phyloP scores from a whole-genome alignment of 2,113 vertebrate species.

The Elanus axillaris region DNA sequence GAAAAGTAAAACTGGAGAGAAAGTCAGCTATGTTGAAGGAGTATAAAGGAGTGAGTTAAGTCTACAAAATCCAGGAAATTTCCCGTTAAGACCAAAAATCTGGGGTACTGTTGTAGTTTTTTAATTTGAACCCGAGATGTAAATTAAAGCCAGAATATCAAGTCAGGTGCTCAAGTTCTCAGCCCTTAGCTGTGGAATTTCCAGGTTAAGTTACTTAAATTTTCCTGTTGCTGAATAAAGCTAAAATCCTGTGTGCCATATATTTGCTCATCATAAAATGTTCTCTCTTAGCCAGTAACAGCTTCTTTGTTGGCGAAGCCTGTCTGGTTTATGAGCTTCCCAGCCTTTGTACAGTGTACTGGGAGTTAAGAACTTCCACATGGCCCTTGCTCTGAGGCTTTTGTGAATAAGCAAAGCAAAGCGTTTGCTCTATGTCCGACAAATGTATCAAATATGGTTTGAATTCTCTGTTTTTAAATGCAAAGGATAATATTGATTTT shows the following conservation, averaged over 20 bases:
- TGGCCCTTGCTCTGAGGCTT: conserved; percentile 31
- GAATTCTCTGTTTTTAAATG: conserved; percentile 39
- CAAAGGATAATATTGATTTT: conserved; percentile 62
- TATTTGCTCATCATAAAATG: conserved; percentile 61
- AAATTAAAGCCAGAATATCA: neutral
- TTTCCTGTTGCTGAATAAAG: conserved; percentile 46
- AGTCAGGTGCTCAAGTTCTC: conserved; percentile 19
- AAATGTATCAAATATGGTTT: conserved; percentile 39
- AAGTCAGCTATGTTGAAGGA: neutral
- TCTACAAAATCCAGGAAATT: conserved; percentile 32
- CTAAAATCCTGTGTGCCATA: conserved; percentile 21
- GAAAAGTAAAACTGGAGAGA: neutral
- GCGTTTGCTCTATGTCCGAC: neutral
- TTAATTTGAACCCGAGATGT: neutral
- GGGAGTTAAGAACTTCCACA: conserved; percentile 63
- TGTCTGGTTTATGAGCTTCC: conserved; percentile 40
- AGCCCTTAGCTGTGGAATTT: conserved; percentile 7
- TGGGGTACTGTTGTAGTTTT: neutral
- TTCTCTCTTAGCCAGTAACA: conserved; percentile 48
- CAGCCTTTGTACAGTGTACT: conserved; percentile 28
- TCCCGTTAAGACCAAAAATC: conserved; percentile 4
- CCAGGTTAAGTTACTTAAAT: conserved; percentile 42
- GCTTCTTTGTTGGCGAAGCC: conserved; percentile 55
- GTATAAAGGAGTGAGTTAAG: neutral
- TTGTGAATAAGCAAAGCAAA: conserved; percentile 34